These are phyloP conservation scores for Opisthograptis luteolata DNA, from an alignment of 2,888 invertebrate species.

Conservation along the genomic window DNA sequence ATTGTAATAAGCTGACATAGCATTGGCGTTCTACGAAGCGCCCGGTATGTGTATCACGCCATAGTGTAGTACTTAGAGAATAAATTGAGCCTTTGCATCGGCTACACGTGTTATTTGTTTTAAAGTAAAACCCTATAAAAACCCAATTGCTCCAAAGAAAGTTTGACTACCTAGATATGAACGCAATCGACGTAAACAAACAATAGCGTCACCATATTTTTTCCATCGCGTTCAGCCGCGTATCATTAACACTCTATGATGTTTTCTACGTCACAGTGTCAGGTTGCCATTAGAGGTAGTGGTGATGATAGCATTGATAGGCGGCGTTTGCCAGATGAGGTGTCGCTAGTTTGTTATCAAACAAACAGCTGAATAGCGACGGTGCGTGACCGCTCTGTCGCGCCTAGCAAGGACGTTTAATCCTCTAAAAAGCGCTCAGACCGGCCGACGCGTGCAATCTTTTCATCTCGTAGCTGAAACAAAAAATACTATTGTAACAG, in stretches of 20 bases:
- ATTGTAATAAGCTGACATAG: too few relatives aligned
- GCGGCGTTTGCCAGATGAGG: slow-evolving; percentile 50
- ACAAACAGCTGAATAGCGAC: slow-evolving; percentile 65
- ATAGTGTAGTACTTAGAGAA: too few relatives aligned
- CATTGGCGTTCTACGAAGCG: too few relatives aligned
- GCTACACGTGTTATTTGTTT: too few relatives aligned
- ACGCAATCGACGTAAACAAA: slow-evolving; percentile 16
- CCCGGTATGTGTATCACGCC: too few relatives aligned
- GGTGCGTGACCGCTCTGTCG: slow-evolving; percentile 63
- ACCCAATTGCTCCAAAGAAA: too few relatives aligned
- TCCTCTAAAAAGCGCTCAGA: slow-evolving; percentile 53
- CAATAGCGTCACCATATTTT: slow-evolving; percentile 27
- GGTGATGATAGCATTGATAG: slow-evolving; percentile 45
- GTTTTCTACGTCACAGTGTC: slow-evolving; percentile 30
- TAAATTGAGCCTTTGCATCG: too few relatives aligned
- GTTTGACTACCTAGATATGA: too few relatives aligned
- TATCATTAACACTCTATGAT: slow-evolving; percentile 30
- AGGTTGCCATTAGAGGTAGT: slow-evolving; percentile 30
- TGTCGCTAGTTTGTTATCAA: slow-evolving; percentile 69
- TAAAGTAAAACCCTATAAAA: too few relatives aligned
- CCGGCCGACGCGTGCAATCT: slow-evolving; percentile 43
- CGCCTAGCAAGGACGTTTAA: slow-evolving; percentile 66
- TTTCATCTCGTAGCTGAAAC: slow-evolving; percentile 44
- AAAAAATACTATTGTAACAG: slow-evolving; percentile 43
- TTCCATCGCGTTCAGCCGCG: slow-evolving; percentile 26